A percentile compares a stretch with the other conserved stretches of the same genome.
phyloP scores from a whole-genome alignment of 2,797 vertebrate genomes.

The Syngnathus acus region DNA sequence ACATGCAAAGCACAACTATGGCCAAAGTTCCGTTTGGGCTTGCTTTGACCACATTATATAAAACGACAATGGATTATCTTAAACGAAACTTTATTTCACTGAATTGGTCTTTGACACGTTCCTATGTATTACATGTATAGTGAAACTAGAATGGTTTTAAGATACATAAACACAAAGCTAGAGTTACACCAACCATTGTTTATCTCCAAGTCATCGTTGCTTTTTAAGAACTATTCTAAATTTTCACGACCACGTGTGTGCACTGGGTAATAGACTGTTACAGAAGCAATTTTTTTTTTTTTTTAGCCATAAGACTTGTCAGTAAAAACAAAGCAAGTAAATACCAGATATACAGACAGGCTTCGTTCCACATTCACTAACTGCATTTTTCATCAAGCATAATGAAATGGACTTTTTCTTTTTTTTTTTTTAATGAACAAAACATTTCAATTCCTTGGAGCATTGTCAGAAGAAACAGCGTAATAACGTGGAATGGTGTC shows the following conservation, averaged over 20 bases:
- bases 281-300: slow-evolving; percentile 77
- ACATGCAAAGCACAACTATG: background rate
- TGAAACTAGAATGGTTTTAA: slow-evolving; percentile 95
- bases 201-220: slow-evolving; percentile 73
- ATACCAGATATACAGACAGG: slow-evolving; percentile 98
- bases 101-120: slow-evolving; percentile 90
- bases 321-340: slow-evolving; percentile 93
- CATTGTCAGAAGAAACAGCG: slow-evolving; percentile 81
- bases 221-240: slow-evolving; percentile 83
- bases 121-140: slow-evolving; percentile 90
- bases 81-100: slow-evolving; percentile 91
- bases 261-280: slow-evolving; percentile 96
- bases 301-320: slow-evolving; percentile 93
- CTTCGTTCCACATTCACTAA: slow-evolving; percentile 94
- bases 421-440: slow-evolving; percentile 51
- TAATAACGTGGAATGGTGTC: slow-evolving; percentile 73
- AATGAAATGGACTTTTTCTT: slow-evolving; percentile 63
- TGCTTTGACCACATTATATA: background rate
- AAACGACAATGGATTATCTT: slow-evolving; percentile 49
- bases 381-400: slow-evolving; percentile 90
- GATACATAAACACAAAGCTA: slow-evolving; percentile 97
- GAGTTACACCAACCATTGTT: slow-evolving; percentile 89
- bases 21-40: no score
- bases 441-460: slow-evolving; percentile 76
- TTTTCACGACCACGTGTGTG: slow-evolving; percentile 96